Evolutionary conservation across 1,140 invertebrate genomes (phyloP).

Genomic region (Ceratosolen solmsi): DNA sequence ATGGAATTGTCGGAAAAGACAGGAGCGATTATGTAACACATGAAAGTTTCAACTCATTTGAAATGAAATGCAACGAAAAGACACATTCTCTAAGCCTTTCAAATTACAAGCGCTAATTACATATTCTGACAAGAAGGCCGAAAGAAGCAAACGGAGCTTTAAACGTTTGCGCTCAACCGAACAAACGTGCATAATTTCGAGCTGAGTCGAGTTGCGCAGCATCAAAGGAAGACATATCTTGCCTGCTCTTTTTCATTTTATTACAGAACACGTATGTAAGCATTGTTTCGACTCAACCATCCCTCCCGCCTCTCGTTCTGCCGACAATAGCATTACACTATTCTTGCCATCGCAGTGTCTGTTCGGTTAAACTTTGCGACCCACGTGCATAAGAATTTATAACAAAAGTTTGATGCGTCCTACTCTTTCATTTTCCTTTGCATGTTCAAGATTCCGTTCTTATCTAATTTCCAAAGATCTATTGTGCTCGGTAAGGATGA

Average conservation of each 20-base stretch:
- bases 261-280: no score
- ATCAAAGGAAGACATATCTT: constrained; percentile 24
- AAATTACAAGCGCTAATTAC: constrained; percentile 19
- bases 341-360: no score
- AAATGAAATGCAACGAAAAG: constrained; percentile 11
- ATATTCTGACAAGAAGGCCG: background rate
- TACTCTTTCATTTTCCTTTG: no score
- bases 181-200: constrained; percentile 28
- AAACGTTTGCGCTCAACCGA: constrained; percentile 10
- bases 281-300: background rate
- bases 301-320: background rate
- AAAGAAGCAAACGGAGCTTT: background rate
- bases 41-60: background rate
- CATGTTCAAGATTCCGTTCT: no score
- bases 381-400: no score
- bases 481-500: no score
- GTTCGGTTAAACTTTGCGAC: no score
- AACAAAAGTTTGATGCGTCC: no score
- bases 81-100: constrained; percentile 5
- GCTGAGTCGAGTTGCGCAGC: background rate
- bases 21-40: background rate
- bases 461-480: no score
- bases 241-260: background rate
- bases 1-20: background rate
- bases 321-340: no score